phyloP scores from a whole-genome alignment of 2,888 invertebrate species.

The Notocelia uddmanniana region DNA sequence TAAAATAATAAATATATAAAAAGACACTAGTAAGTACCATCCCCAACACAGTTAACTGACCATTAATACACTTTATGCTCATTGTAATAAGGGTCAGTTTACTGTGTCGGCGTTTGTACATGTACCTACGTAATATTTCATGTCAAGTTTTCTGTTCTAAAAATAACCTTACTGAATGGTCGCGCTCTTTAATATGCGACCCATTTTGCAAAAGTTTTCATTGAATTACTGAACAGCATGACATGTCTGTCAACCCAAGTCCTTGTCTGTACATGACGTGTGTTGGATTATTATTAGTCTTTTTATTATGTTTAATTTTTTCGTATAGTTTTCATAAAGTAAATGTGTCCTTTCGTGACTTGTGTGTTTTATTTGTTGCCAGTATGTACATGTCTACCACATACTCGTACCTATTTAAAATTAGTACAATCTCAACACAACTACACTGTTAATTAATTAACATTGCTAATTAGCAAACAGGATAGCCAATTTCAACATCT shows the following conservation, averaged over 20 bases:
- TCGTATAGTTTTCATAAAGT: background rate
- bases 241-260: too few species aligned
- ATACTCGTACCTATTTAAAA: background rate
- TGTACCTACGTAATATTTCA: background rate
- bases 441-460: constrained; percentile 8
- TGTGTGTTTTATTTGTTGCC: background rate
- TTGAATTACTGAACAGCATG: too few species aligned
- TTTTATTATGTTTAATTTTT: background rate
- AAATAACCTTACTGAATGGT: too few species aligned
- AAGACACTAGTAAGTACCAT: background rate
- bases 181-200: too few species aligned
- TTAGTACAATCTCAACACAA: too few species aligned
- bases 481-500: constrained; percentile 53
- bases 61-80: too few species aligned
- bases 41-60: too few species aligned
- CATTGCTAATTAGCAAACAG: constrained; percentile 35
- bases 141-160: constrained; percentile 4
- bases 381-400: background rate
- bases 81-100: too few species aligned
- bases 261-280: background rate
- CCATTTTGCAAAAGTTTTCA: too few species aligned
- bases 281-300: background rate
- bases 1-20: background rate
- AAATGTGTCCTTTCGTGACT: background rate
- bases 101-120: background rate